These are phyloP conservation scores for Conops quadrifasciatus DNA, from an alignment of 2,888 invertebrate species.

Conservation along the genomic window DNA sequence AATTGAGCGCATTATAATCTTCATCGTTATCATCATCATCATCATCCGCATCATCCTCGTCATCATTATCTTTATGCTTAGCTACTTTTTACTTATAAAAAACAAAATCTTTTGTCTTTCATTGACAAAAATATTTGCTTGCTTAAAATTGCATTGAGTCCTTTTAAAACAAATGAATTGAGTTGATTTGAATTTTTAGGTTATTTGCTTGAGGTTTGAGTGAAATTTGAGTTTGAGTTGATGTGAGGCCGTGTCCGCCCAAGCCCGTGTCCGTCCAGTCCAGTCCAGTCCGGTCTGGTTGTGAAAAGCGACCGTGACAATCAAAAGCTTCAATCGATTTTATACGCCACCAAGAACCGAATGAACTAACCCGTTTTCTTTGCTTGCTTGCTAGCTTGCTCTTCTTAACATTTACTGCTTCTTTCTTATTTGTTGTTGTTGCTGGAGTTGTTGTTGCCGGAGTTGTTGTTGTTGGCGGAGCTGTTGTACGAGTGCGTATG, in stretches of 20 bases:
- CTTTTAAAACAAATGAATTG: constrained; percentile 4
- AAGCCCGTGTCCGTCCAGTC: too few species aligned
- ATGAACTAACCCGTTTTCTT: constrained; percentile 37
- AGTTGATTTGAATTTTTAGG: not conserved
- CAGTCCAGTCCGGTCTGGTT: too few species aligned
- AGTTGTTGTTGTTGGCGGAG: constrained; percentile 17
- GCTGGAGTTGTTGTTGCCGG: constrained; percentile 15
- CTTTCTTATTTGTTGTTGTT: constrained; percentile 20
- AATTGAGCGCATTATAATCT: constrained; percentile 36
- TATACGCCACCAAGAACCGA: constrained; percentile 29
- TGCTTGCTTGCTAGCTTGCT: constrained; percentile 20
- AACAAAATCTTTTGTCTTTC: too few species aligned
- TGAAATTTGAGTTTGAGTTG: not conserved
- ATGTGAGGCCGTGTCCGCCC: not conserved
- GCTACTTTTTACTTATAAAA: too few species aligned
- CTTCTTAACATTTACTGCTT: constrained; percentile 35
- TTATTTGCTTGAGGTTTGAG: not conserved
- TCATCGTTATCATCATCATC: constrained; percentile 15
- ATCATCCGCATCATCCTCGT: not conserved
- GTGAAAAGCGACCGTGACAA: too few species aligned
- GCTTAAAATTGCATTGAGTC: not conserved
- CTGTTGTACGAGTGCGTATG: too few species aligned
- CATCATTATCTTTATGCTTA: too few species aligned
- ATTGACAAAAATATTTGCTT: too few species aligned
- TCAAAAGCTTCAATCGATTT: constrained; percentile 4